Evolutionary conservation across 2,113 vertebrate species (phyloP), one percentile per base, ranked within the genome.

Genomic region (Triplophysa dalaica): DNA sequence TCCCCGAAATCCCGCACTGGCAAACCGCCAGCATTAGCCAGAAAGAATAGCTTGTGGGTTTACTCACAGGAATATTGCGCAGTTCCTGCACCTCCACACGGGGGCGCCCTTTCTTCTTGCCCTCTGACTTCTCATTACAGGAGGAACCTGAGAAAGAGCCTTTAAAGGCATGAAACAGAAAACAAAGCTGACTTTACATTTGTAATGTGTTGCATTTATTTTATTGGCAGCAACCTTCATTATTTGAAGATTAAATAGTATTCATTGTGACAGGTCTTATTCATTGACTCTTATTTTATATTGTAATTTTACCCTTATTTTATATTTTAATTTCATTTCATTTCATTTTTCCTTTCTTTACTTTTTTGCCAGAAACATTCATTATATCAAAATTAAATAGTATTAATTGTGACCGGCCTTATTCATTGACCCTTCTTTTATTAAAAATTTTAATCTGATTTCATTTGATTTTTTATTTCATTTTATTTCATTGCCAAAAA

Each of bases 61-160:
- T 72, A 93, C 95, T 98, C 93, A 99, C 97, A 0, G 97, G 97
- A 87, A 99, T 98, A 85, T 93, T 96, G 88, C 95, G 94, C 81
- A 98, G 92, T 0, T 95, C 95, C 86, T 96, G 96, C 88, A 93
- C 93, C 85, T 97, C 95, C 0, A 91, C 92, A 90, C 95, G 95
- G 22, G 95, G 95, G 78, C 94, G 93, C 85, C 95, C 95, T 92
- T 98, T 98, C 89, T 95, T 95, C 91, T 93, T 98, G 77, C 93
- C 93, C 89, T 96, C 96, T 0, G 90, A 90, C 89, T 91, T 92
- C 84, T 96, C 94, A 64, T 90, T 91, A 88, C 92, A 93, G 82
- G 93, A 86, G 80, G 92, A 90, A 91, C 93, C 96, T 92, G 90
- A 84, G 80, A 85, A 56, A 87, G 74, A 89, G 0, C 3, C 48